phyloP scores from a whole-genome alignment of 2,888 invertebrate genomes.

The Lamellibrachia satsuma region DNA sequence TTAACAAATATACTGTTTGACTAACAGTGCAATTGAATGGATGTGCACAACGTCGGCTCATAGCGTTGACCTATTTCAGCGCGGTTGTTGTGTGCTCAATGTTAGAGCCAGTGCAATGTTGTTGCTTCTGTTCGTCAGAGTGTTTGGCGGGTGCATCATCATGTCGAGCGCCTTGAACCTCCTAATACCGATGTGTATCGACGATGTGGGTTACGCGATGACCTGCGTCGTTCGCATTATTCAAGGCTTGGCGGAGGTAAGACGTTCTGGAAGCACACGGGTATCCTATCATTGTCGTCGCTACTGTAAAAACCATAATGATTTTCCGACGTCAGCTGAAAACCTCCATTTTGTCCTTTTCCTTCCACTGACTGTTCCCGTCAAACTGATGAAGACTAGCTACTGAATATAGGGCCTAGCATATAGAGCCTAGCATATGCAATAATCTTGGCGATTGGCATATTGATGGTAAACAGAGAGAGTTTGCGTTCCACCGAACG shows the following conservation, averaged over 20 bases:
- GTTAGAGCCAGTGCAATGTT: neutral
- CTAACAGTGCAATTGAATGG: no score
- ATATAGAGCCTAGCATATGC: no score
- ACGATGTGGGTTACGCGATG: conserved; percentile 44
- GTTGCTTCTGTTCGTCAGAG: conserved; percentile 42
- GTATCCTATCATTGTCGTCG: neutral
- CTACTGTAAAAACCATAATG: neutral
- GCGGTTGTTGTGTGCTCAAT: neutral
- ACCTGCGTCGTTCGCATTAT: conserved; percentile 52
- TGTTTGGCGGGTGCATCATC: conserved; percentile 56
- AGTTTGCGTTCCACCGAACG: no score
- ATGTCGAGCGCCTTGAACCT: conserved; percentile 56
- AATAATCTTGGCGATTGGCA: no score
- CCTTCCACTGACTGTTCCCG: no score
- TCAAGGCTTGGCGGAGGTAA: conserved; percentile 61
- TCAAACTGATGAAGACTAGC: no score
- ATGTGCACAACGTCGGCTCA: neutral
- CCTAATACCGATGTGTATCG: conserved; percentile 55
- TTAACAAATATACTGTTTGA: no score
- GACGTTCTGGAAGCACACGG: neutral
- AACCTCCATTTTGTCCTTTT: no score
- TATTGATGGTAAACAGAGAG: no score
- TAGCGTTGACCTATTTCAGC: no score
- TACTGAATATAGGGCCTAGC: no score
- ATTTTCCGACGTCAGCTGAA: no score